A percentile compares a stretch with the other conserved stretches of the same genome.
Evolutionary conservation across 2,797 vertebrate genomes (phyloP).

Genomic region (Acanthiza pusilla): DNA sequence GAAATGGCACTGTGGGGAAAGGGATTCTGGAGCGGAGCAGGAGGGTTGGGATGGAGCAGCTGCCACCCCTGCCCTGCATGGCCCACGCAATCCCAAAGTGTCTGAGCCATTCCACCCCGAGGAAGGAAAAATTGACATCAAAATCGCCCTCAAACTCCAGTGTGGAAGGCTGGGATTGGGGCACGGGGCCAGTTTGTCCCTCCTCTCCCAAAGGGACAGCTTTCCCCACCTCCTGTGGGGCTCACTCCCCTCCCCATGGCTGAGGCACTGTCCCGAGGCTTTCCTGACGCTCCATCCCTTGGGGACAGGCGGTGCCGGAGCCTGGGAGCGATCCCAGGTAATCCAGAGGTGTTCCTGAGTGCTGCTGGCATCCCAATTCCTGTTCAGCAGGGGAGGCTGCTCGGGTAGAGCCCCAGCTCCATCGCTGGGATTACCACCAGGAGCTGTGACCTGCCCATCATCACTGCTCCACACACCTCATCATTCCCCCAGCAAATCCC

Average conservation of each 20-base stretch:
- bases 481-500: background rate
- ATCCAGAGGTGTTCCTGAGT: background rate
- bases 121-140: background rate
- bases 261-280: background rate
- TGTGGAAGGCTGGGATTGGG: background rate
- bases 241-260: background rate
- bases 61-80: background rate
- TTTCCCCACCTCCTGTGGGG: background rate
- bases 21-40: background rate
- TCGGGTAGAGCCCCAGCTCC: background rate
- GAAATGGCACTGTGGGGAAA: background rate
- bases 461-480: slow-evolving; percentile 3
- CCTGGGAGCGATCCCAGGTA: background rate
- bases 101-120: background rate
- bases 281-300: background rate
- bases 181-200: background rate
- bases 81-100: background rate
- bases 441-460: slow-evolving; percentile 39
- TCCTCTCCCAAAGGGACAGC: background rate
- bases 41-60: background rate
- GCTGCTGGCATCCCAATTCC: background rate
- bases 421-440: slow-evolving; percentile 28
- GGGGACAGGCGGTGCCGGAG: background rate
- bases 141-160: background rate
- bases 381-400: background rate